A percentile compares a stretch with the other conserved stretches of the same genome.
Conservation (phyloP, 2,113 vertebrate species). For the Cyprichromis sp. region DNA sequence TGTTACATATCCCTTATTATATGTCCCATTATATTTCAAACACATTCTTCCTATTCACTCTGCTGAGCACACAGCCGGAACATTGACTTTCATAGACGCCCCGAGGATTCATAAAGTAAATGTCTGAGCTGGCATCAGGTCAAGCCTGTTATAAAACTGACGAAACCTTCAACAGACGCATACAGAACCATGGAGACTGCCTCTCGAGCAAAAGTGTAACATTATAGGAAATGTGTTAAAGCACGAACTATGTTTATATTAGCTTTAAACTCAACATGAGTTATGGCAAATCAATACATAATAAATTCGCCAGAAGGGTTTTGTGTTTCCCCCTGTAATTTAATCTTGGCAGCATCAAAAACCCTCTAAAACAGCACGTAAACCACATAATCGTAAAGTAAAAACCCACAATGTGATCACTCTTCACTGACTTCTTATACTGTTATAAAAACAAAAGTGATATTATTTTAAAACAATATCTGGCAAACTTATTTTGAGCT, state of each 20-base stretch:
- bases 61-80: conserved; percentile 13
- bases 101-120: conserved; percentile 8
- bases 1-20: conserved; percentile 32
- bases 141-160: background rate
- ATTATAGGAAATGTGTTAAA: background rate
- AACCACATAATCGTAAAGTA: background rate
- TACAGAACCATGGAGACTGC: background rate
- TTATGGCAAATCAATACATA: background rate
- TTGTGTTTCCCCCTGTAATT: background rate
- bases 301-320: background rate
- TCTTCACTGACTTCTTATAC: background rate
- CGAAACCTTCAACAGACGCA: background rate
- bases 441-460: background rate
- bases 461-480: background rate
- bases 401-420: background rate
- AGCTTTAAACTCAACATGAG: background rate
- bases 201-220: background rate
- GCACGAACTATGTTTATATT: background rate
- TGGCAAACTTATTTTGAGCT: background rate
- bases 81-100: conserved; percentile 18
- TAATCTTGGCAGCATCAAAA: background rate
- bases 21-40: conserved; percentile 35
- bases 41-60: conserved; percentile 6
- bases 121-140: background rate
- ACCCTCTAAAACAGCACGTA: background rate